Conservation (phyloP, 2,113 vertebrate genomes). For the Pipa parva region DNA sequence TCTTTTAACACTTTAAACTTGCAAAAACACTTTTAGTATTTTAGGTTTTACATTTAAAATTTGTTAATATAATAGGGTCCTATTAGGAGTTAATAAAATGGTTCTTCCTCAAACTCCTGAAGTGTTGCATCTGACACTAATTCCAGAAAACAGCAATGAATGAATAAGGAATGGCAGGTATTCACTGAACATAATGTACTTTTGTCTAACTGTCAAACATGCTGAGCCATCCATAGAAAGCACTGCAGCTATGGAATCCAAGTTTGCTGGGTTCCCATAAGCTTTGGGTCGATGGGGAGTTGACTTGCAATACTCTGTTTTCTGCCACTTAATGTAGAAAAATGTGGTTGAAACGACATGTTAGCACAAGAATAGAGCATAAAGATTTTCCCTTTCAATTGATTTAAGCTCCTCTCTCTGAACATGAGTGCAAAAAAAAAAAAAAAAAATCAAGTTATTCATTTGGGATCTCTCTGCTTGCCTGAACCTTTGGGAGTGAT, state of each 20-base stretch:
- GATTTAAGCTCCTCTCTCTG: conserved; percentile 17
- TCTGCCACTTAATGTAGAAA: conserved; percentile 11
- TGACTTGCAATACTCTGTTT: conserved; percentile 26
- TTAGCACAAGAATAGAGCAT: conserved; percentile 1
- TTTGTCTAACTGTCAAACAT: conserved; percentile 42
- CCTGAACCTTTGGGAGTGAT: conserved; percentile 7
- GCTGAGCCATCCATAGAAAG: conserved; percentile 35
- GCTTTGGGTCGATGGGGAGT: conserved; percentile 18
- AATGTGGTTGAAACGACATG: conserved; percentile 3
- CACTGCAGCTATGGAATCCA: conserved; percentile 14
- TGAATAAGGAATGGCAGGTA: conserved; percentile 38
- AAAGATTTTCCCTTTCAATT: conserved; percentile 25
- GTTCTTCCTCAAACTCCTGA: conserved; percentile 8
- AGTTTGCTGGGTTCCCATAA: conserved; percentile 22
- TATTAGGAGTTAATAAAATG: conserved; percentile 17
- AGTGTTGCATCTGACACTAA: conserved; percentile 31
- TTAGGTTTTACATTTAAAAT: too few relatives aligned
- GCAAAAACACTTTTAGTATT: too few relatives aligned
- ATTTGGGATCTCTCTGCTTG: not conserved
- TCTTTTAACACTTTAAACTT: too few relatives aligned
- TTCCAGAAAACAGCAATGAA: conserved; percentile 30
- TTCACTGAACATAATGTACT: conserved; percentile 35
- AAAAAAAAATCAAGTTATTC: conserved; percentile 26
- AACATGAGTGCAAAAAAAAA: conserved; percentile 4
- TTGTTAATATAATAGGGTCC: not conserved